Conservation (phyloP, 2,888 invertebrate genomes). For the Amphipoea oculea region DNA sequence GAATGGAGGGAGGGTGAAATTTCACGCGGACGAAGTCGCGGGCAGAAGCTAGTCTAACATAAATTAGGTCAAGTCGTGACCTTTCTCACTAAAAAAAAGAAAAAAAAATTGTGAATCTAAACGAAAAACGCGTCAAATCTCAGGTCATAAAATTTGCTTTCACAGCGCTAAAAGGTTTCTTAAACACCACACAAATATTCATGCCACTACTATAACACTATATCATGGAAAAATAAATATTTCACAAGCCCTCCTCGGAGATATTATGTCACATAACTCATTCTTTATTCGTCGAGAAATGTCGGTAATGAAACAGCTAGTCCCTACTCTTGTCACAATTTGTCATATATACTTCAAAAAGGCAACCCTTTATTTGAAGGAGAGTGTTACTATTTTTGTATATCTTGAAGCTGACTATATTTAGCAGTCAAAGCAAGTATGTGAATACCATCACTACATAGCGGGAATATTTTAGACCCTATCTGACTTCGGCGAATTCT, state of each 20-base stretch:
- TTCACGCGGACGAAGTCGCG: too few species aligned
- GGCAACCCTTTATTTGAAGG: constrained; percentile 55
- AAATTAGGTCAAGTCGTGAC: constrained; percentile 4
- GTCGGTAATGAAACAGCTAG: constrained; percentile 63
- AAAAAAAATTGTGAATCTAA: constrained; percentile 11
- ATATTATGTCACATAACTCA: constrained; percentile 60
- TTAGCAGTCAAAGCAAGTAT: constrained; percentile 10
- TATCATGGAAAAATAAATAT: constrained; percentile 59
- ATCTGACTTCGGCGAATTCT: neutral
- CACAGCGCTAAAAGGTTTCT: constrained; percentile 24
- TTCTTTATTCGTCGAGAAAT: constrained; percentile 59
- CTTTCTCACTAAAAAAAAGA: neutral
- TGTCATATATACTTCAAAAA: constrained; percentile 48
- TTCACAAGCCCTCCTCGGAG: constrained; percentile 52
- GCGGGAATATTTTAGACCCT: constrained; percentile 12
- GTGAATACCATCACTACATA: neutral
- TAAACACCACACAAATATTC: constrained; percentile 54
- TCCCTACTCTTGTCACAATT: constrained; percentile 52
- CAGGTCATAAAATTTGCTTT: constrained; percentile 11
- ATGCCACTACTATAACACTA: constrained; percentile 42
- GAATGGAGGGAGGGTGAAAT: too few species aligned
- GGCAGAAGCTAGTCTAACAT: neutral
- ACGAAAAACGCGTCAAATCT: constrained; percentile 31
- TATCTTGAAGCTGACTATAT: constrained; percentile 15
- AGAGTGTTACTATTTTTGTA: constrained; percentile 14